Evolutionary conservation across 2,113 vertebrate species (phyloP).

Genomic region (Oophaga pumilio): DNA sequence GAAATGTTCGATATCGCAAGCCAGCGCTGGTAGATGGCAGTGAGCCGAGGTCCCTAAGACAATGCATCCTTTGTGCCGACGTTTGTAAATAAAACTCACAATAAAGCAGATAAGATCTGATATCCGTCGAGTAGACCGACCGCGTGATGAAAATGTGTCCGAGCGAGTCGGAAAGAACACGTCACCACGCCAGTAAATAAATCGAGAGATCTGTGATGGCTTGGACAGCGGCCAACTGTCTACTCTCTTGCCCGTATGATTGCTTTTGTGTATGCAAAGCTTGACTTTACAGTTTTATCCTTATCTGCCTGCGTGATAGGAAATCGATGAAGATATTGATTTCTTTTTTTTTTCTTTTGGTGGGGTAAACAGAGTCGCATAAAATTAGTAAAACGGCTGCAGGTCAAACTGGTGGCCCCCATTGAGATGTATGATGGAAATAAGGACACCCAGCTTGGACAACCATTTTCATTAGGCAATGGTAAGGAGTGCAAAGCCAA

Average conservation of each 20-base stretch:
- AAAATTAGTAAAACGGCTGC: neutral
- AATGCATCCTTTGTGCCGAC: neutral
- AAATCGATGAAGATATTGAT: neutral
- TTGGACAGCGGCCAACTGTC: neutral
- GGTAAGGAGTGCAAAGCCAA: neutral
- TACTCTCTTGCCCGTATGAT: too few relatives aligned
- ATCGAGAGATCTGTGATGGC: neutral
- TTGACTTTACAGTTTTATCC: neutral
- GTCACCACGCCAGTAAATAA: neutral
- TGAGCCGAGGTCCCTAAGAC: neutral
- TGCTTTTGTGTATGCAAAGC: too few relatives aligned
- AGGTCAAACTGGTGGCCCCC: neutral
- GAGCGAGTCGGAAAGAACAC: neutral
- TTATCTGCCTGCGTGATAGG: neutral
- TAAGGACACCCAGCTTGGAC: neutral
- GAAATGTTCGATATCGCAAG: neutral
- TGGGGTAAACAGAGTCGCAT: neutral
- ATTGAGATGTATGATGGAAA: neutral
- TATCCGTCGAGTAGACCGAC: neutral
- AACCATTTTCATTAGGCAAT: neutral
- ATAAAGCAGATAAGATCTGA: neutral
- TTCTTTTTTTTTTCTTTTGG: neutral
- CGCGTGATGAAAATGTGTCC: neutral
- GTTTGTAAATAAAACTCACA: neutral
- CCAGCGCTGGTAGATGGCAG: neutral